These are phyloP conservation scores for Mobula birostris DNA, from an alignment of 2,113 vertebrate species.

Conservation along the genomic window DNA sequence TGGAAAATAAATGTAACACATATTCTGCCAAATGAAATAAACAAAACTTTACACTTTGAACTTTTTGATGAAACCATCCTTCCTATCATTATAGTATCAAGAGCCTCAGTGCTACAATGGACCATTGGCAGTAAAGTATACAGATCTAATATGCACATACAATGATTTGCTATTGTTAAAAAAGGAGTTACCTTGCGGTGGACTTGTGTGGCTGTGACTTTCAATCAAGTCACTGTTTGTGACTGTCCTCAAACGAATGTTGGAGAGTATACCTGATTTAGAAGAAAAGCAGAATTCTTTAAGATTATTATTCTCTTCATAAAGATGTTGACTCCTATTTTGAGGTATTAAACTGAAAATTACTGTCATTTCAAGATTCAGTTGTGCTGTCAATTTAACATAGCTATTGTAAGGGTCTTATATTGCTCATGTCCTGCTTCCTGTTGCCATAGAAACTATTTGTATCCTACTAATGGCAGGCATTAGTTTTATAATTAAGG, in stretches of 20 bases:
- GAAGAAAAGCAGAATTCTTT: conserved; percentile 12
- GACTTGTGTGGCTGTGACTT: conserved; percentile 8
- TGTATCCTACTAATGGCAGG: not conserved
- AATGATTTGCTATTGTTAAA: not conserved
- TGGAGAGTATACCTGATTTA: conserved; percentile 30
- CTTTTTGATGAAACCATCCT: not conserved
- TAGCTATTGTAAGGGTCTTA: not conserved
- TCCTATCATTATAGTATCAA: not conserved
- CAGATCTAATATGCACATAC: not conserved
- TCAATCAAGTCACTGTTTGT: conserved; percentile 31
- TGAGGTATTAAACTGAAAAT: not conserved
- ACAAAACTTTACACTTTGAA: not conserved
- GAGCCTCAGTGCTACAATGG: not conserved
- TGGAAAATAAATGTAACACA: too few species aligned
- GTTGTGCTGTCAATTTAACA: not conserved
- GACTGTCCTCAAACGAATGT: conserved; percentile 21
- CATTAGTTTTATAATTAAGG: not conserved
- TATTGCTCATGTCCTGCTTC: not conserved
- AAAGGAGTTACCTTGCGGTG: conserved; percentile 25
- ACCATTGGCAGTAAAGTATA: not conserved
- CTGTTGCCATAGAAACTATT: not conserved
- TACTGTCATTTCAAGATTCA: not conserved
- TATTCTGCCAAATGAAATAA: not conserved
- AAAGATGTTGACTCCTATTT: not conserved
- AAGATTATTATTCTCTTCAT: not conserved